Percentiles rank a stretch among this genome's conserved stretches.
Evolutionary conservation across 2,113 vertebrate species (phyloP).

Genomic region (Athene noctua): DNA sequence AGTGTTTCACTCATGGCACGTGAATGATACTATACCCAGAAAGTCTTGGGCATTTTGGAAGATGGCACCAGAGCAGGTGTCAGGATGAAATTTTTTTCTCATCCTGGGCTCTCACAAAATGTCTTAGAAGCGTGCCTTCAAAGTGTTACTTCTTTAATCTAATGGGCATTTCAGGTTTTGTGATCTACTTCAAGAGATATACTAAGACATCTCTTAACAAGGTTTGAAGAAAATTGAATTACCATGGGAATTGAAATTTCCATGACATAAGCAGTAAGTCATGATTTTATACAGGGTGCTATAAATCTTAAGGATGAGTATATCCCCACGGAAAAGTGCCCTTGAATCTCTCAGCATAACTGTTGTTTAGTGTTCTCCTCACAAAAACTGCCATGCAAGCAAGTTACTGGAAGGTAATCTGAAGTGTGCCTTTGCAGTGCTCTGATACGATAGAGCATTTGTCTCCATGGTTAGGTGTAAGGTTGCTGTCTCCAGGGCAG

Average conservation of each 20-base stretch:
- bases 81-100: conserved; percentile 16
- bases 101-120: neutral
- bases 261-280: neutral
- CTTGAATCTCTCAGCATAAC: neutral
- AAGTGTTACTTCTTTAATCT: conserved; percentile 12
- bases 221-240: conserved; percentile 4
- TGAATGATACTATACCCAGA: neutral
- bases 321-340: neutral
- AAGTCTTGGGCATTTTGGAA: conserved; percentile 19
- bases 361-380: neutral
- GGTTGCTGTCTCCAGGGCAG: neutral
- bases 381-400: neutral
- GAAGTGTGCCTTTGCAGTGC: neutral
- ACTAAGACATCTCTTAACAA: conserved; percentile 2
- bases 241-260: conserved; percentile 7
- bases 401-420: neutral
- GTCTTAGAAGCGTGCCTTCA: neutral
- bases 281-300: neutral
- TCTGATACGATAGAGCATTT: neutral
- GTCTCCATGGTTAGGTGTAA: neutral
- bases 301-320: conserved; percentile 19
- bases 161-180: neutral
- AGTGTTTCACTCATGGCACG: neutral
- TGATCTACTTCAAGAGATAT: neutral
- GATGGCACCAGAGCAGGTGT: neutral